Conservation (phyloP, 2,888 invertebrate species). For the Strigamia maritima region DNA sequence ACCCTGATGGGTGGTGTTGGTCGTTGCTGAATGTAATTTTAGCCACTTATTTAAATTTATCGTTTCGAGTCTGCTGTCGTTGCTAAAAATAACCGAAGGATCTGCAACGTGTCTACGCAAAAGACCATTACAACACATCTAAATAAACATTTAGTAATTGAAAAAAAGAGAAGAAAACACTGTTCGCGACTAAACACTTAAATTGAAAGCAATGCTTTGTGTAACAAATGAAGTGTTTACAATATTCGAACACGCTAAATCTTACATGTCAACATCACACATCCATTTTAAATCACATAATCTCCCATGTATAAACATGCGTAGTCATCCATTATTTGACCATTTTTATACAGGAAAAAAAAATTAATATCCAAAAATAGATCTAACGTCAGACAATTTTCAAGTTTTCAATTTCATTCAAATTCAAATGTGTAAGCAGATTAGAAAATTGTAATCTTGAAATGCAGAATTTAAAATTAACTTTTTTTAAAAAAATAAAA, state of each 20-base stretch:
- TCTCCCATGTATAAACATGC: background rate
- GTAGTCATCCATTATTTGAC: background rate
- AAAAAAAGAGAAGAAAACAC: background rate
- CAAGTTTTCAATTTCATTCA: background rate
- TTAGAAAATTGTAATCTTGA: no score
- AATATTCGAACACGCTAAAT: background rate
- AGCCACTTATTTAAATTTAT: conserved; percentile 28
- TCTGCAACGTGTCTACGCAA: conserved; percentile 2
- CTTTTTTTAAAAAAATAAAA: no score
- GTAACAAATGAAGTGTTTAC: conserved; percentile 3
- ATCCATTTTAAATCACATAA: background rate
- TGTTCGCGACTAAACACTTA: conserved; percentile 1
- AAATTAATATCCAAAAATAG: background rate
- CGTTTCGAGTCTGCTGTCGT: background rate
- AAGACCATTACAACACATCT: background rate
- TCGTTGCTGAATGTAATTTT: background rate
- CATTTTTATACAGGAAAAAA: background rate
- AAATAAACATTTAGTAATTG: background rate
- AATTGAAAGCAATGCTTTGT: background rate
- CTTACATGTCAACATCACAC: background rate
- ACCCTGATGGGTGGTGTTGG: conserved; percentile 20
- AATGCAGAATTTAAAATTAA: no score
- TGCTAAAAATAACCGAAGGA: background rate
- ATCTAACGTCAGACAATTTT: background rate
- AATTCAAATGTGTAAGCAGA: no score